Conservation (phyloP, 2,888 invertebrate species). For the Elysia crispata region DNA sequence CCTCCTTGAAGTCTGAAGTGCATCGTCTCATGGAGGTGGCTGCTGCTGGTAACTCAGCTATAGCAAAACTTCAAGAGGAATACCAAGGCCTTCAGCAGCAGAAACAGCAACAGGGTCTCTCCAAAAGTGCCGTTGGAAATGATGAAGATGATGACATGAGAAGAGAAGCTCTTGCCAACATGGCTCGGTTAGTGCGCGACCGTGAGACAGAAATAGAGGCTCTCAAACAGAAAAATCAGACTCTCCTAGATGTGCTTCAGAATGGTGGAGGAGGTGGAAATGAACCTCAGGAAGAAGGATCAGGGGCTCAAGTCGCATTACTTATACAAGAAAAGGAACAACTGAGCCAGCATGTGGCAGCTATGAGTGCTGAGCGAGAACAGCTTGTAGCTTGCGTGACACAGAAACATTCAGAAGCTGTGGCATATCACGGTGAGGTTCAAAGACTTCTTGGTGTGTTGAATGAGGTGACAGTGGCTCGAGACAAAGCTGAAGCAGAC, state of each 20-base stretch:
- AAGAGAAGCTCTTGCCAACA: conserved; percentile 76
- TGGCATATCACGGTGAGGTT: conserved; percentile 90
- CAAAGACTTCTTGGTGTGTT: conserved; percentile 82
- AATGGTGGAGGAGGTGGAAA: conserved; percentile 57
- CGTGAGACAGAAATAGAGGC: conserved; percentile 78
- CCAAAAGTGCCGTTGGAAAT: conserved; percentile 70
- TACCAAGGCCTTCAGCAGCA: conserved; percentile 65
- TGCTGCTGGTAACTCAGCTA: conserved; percentile 74
- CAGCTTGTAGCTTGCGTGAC: conserved; percentile 81
- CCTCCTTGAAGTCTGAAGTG: conserved; percentile 75
- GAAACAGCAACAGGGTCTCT: conserved; percentile 34
- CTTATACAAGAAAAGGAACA: conserved; percentile 67
- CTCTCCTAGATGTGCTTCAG: conserved; percentile 75
- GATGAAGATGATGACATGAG: conserved; percentile 75
- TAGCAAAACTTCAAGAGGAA: conserved; percentile 76
- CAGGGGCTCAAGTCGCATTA: conserved; percentile 73
- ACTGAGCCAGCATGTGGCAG: conserved; percentile 83
- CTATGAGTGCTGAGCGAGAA: conserved; percentile 79
- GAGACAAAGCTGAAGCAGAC: conserved; percentile 68
- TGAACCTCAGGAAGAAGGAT: conserved; percentile 55
- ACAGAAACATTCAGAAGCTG: conserved; percentile 90
- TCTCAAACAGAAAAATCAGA: conserved; percentile 76
- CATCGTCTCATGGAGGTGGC: conserved; percentile 75
- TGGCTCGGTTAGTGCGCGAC: conserved; percentile 77
- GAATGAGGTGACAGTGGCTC: conserved; percentile 62